These are phyloP conservation scores for Tetheella fluctuosa DNA, from an alignment of 2,888 invertebrate genomes.

Conservation along the genomic window DNA sequence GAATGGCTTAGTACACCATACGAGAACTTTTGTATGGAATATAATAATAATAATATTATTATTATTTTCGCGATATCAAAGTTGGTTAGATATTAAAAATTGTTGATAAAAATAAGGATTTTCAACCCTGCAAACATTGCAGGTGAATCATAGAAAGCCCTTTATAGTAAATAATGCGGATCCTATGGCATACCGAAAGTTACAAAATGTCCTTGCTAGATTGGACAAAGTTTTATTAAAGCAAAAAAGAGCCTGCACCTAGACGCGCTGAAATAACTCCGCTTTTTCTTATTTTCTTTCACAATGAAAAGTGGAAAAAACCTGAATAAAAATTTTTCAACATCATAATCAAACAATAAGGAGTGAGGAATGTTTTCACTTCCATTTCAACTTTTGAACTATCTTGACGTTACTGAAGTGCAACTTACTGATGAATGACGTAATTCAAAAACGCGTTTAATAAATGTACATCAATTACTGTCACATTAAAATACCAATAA, in stretches of 20 bases:
- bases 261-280: slow-evolving; percentile 12
- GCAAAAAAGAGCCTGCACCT: slow-evolving; percentile 7
- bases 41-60: too few species aligned
- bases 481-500: too few species aligned
- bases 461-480: too few species aligned
- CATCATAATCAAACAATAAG: slow-evolving; percentile 16
- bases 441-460: too few species aligned
- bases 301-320: slow-evolving; percentile 10
- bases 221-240: slow-evolving; percentile 21
- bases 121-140: too few species aligned
- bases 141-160: neutral
- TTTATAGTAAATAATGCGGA: too few species aligned
- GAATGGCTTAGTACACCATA: too few species aligned
- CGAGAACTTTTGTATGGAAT: too few species aligned
- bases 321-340: slow-evolving; percentile 10
- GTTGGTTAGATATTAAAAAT: too few species aligned
- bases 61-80: too few species aligned
- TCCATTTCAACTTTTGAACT: neutral
- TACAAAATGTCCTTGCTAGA: neutral
- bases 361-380: slow-evolving; percentile 21
- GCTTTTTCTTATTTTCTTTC: slow-evolving; percentile 12
- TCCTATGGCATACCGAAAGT: neutral
- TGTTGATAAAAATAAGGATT: too few species aligned
- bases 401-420: slow-evolving; percentile 13
- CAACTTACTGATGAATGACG: neutral